Conservation (phyloP, 2,797 vertebrate genomes). For the Decapterus maruadsi region DNA sequence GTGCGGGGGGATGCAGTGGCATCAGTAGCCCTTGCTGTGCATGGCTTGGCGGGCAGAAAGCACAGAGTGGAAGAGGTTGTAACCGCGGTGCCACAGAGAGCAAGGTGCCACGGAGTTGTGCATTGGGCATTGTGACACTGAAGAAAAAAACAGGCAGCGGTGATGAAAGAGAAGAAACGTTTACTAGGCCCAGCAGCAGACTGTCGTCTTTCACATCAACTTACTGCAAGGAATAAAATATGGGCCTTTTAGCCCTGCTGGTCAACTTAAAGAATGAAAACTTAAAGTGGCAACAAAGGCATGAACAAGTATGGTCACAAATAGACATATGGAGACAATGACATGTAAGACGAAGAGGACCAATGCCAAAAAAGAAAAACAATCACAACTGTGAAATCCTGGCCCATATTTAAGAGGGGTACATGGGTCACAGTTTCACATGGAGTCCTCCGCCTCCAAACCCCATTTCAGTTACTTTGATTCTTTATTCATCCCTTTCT, state of each 20-base stretch:
- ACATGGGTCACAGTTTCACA: constrained; percentile 82
- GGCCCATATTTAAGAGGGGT: constrained; percentile 78
- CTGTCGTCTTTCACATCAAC: constrained; percentile 54
- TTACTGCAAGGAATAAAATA: constrained; percentile 47
- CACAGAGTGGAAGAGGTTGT: constrained; percentile 50
- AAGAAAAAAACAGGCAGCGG: neutral
- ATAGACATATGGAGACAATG: constrained; percentile 63
- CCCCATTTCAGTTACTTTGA: constrained; percentile 84
- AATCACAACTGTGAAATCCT: constrained; percentile 76
- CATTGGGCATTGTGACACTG: constrained; percentile 19
- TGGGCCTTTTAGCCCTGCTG: constrained; percentile 10
- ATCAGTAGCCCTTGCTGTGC: constrained; percentile 70
- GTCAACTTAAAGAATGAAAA: constrained; percentile 27
- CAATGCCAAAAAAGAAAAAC: constrained; percentile 48
- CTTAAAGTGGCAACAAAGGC: constrained; percentile 46
- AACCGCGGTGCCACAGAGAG: constrained; percentile 46
- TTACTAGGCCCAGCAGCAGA: constrained; percentile 38
- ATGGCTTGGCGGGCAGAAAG: constrained; percentile 57
- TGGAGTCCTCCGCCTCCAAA: constrained; percentile 84
- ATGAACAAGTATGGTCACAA: constrained; percentile 32
- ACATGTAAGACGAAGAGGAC: constrained; percentile 56
- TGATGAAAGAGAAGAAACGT: constrained; percentile 14
- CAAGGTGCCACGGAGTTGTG: constrained; percentile 25
- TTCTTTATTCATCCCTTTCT: constrained; percentile 85
- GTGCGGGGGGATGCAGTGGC: constrained; percentile 62